phyloP scores from a whole-genome alignment of 2,797 vertebrate species.

The Cyclopterus lumpus region DNA sequence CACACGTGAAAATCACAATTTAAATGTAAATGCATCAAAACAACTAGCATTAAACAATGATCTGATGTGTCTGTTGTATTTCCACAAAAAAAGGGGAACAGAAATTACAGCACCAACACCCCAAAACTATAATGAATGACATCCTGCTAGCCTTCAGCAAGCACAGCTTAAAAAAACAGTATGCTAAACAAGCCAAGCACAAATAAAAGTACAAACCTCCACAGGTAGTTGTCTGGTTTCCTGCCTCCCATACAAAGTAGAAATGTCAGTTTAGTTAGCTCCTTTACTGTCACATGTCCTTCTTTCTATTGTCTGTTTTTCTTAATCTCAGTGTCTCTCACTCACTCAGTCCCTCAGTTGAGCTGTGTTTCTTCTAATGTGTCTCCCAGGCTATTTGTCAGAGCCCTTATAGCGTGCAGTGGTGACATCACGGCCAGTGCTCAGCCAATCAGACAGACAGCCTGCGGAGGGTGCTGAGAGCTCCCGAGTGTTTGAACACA shows the following conservation, averaged over 20 bases:
- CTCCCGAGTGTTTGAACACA: conserved; percentile 77
- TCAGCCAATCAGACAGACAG: conserved; percentile 81
- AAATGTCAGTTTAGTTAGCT: conserved; percentile 56
- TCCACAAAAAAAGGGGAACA: neutral
- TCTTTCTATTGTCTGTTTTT: conserved; percentile 38
- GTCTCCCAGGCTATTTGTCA: conserved; percentile 85
- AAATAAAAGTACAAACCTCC: conserved; percentile 79
- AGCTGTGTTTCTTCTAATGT: conserved; percentile 79
- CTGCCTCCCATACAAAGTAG: conserved; percentile 71
- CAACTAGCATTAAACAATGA: neutral
- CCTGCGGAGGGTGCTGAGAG: conserved; percentile 68
- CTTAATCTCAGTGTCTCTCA: conserved; percentile 53
- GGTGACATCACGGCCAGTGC: conserved; percentile 83
- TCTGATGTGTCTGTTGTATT: conserved; percentile 1
- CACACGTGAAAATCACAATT: conserved; percentile 13
- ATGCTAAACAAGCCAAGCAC: conserved; percentile 15
- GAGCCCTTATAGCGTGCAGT: conserved; percentile 84
- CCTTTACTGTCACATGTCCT: conserved; percentile 65
- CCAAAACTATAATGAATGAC: neutral
- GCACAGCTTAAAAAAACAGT: conserved; percentile 12
- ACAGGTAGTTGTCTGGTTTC: conserved; percentile 64
- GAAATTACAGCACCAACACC: neutral
- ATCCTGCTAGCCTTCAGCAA: conserved; percentile 21
- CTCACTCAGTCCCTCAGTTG: conserved; percentile 65
- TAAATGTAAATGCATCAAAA: neutral